A percentile compares a stretch with the other conserved stretches of the same genome.
Conservation (phyloP, 2,797 vertebrate genomes). For the Lagodon rhomboides region DNA sequence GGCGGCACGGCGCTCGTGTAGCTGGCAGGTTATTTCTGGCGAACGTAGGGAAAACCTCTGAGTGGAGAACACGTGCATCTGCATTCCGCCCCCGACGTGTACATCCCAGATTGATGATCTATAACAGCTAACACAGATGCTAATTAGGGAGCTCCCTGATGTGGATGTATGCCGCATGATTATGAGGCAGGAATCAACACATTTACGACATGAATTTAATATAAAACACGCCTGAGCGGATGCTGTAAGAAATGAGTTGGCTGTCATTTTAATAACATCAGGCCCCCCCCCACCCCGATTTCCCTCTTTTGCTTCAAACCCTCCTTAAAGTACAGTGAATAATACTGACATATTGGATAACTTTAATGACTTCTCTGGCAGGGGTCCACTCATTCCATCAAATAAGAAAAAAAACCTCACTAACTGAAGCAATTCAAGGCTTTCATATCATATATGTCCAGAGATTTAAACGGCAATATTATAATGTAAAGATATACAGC, state of each 20-base stretch:
- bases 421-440: constrained; percentile 15
- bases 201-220: neutral
- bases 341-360: constrained; percentile 41
- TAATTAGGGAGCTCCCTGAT: constrained; percentile 33
- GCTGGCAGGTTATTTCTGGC: constrained; percentile 16
- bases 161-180: constrained; percentile 19
- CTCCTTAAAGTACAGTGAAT: constrained; percentile 41
- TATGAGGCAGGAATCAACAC: constrained; percentile 6
- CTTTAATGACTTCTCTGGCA: constrained; percentile 55
- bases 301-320: constrained; percentile 23
- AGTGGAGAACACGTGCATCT: constrained; percentile 18
- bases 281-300: constrained; percentile 1
- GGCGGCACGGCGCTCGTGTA: constrained; percentile 11
- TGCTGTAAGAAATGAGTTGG: constrained; percentile 5
- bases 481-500: neutral
- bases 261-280: constrained; percentile 33
- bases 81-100: constrained; percentile 15
- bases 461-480: constrained; percentile 11
- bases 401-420: constrained; percentile 28
- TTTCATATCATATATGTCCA: constrained; percentile 14
- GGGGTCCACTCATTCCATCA: constrained; percentile 48
- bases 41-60: constrained; percentile 5
- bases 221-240: constrained; percentile 10
- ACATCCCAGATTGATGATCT: constrained; percentile 14
- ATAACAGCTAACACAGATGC: constrained; percentile 21